Evolutionary conservation across 2,797 vertebrate genomes (phyloP), one percentile per base, ranked within the genome.

Genomic region (Coregonus suidteri): DNA sequence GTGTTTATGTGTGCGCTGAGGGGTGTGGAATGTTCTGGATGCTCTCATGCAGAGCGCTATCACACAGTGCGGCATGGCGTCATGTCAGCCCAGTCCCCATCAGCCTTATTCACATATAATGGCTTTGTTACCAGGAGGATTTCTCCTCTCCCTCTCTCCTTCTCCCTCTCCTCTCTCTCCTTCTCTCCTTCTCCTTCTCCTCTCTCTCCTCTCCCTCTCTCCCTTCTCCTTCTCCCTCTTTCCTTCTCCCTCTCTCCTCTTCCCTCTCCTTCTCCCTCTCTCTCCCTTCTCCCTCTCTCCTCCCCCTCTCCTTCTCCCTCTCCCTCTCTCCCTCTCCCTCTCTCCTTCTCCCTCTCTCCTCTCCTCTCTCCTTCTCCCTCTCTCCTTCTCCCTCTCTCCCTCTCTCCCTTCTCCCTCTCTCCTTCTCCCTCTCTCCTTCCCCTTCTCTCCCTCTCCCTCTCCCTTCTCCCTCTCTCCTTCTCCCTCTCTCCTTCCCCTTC

Each of bases 51-150:
- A 80, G 82, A 79, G 79, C 77, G 78, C 70, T 71, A 59, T 71
- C 68, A 30, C 59, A 64, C 75, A 79, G 77, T 79, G 73, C 77
- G 79, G 83, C 74, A 80, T 82, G 77, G 78, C 80, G 75, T 85
- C 78, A 62, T 85, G 78, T 91, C 79, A 85, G 83, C 82, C 76
- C 73, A 76, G 76, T 76, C 74, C 79, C 65, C 82, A 82, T 80
- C 67, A 79, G 75, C 79, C 79, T 82, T 83, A 87, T 79, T 37
- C 59, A 84, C 77, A 72, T 83, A 81, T 87, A 86, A 85, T 91
- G 84, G 84, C 87, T 89, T 88, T 90, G 84, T 92, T 90, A 92
- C 78, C 51, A 83, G 75, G 80, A 90, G 84, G 75, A 85, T 86
- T 83, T 83, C 83, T 25, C 87, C 76, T 62, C 80, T 77, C 69